Base-by-base conservation (phyloP, 2,113 vertebrate genomes). In the Kryptolebias marmoratus region DNA sequence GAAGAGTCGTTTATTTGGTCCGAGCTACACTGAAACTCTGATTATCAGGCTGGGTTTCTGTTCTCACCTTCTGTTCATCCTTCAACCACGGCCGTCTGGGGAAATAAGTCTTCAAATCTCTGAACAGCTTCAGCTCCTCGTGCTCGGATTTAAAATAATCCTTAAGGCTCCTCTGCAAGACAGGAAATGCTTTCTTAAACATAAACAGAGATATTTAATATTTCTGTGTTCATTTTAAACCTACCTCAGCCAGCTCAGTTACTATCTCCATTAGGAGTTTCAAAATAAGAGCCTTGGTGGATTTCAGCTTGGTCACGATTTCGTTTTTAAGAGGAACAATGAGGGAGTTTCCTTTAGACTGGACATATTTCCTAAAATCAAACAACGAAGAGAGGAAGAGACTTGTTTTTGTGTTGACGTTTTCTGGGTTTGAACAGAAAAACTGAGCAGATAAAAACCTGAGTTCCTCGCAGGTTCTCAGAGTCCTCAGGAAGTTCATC, bases 391-490 rank as follows among this genome's bases (percentile, higher is more conserved):
- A 22, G 22, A 22, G 22, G 22, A 22, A 22, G 22, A 22, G 22
- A 22, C 22, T 22, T 22, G 22, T 22, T 22, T 22, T 22, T 22
- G 22, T 22, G 22, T 22, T 22, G 22, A 22, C 22, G 45, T 16
- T 5, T 4, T 22, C 12, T 60, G n/a, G 3, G 3, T 14, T 14
- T 48, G 13, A 48, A 15, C 45, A 13, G 14, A 1, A 13, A 2
- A 4, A 14, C 7, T 39, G 61, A 15, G 27, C 16, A n/a, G 36
- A 42, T 18, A 47, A 84, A 84, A 45, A 92, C 90, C 73, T 82
- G 67, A 92, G 73, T 42, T 89, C 44, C 45, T 52, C 70, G 32
- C 84, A 93, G 14, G 77, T 84, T 45, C 61, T 87, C 60, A 91
- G 58, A 52, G 74, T 71, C 64, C 81, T 83, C 57, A 89, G 73